Conservation (phyloP, 2,888 invertebrate species). For the Pseudococcus viburni region DNA sequence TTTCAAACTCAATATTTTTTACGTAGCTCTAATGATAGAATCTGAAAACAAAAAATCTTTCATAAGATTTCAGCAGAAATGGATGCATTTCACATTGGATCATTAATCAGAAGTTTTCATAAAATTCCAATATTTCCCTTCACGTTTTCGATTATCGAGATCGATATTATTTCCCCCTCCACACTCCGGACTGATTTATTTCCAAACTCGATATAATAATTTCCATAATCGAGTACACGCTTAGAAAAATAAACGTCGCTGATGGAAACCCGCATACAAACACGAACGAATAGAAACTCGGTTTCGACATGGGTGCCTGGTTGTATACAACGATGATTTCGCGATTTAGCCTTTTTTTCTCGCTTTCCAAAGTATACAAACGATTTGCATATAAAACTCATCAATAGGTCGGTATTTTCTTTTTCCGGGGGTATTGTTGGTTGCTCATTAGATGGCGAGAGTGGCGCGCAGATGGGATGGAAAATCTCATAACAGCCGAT, state of each 20-base stretch:
- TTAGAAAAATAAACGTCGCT: not conserved
- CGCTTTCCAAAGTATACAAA: not conserved
- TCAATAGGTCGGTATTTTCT: constrained; percentile 56
- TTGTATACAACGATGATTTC: constrained; percentile 49
- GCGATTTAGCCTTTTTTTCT: constrained; percentile 29
- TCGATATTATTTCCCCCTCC: too few relatives aligned
- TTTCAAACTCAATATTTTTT: too few relatives aligned
- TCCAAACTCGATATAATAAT: not conserved
- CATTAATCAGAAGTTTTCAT: too few relatives aligned
- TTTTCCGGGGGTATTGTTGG: not conserved
- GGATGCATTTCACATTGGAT: too few relatives aligned
- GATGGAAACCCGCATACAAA: not conserved
- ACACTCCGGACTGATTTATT: not conserved
- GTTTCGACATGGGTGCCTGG: not conserved
- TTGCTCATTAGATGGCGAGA: constrained; percentile 20
- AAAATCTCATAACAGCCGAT: constrained; percentile 50
- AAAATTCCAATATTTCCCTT: too few relatives aligned
- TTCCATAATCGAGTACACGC: not conserved
- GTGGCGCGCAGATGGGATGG: constrained; percentile 17
- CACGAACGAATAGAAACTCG: not conserved
- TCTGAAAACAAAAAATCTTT: too few relatives aligned
- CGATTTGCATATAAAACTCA: constrained; percentile 54
- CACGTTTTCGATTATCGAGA: too few relatives aligned
- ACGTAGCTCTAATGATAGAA: too few relatives aligned
- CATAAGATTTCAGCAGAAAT: too few relatives aligned